Evolutionary conservation across 2,113 vertebrate species (phyloP).

Genomic region (Hydropotes inermis): DNA sequence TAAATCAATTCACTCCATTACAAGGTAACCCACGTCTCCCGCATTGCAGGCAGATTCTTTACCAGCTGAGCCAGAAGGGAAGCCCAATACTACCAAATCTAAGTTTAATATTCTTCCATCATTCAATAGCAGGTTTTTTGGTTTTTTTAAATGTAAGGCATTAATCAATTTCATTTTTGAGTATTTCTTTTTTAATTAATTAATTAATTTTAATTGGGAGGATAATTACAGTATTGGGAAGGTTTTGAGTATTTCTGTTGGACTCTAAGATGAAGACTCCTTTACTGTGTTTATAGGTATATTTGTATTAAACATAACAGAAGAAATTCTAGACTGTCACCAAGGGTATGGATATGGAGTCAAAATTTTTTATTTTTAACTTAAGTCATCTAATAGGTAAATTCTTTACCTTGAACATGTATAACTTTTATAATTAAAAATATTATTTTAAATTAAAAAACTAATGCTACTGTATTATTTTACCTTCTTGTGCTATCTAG

Average conservation of each 20-base stretch:
- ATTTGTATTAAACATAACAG: not conserved
- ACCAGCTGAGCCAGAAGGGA: not conserved
- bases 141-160: not conserved
- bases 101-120: not conserved
- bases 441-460: not conserved
- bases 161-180: not conserved
- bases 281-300: not conserved
- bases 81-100: not conserved
- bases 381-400: not conserved
- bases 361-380: conserved; percentile 7
- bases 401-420: not conserved
- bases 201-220: not conserved
- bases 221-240: not conserved
- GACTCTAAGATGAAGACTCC: not conserved
- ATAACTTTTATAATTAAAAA: not conserved
- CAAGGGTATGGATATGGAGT: not conserved
- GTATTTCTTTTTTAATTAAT: not conserved
- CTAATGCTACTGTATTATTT: not conserved
- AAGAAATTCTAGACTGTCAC: not conserved
- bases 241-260: not conserved
- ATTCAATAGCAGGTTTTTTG: not conserved
- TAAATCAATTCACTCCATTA: not conserved
- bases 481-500: not conserved
- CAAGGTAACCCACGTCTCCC: not conserved
- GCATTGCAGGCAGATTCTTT: not conserved